Percentiles rank a stretch among this genome's conserved stretches.
phyloP scores from a whole-genome alignment of 2,888 invertebrate species.

The Trypoxylon attenuatum region DNA sequence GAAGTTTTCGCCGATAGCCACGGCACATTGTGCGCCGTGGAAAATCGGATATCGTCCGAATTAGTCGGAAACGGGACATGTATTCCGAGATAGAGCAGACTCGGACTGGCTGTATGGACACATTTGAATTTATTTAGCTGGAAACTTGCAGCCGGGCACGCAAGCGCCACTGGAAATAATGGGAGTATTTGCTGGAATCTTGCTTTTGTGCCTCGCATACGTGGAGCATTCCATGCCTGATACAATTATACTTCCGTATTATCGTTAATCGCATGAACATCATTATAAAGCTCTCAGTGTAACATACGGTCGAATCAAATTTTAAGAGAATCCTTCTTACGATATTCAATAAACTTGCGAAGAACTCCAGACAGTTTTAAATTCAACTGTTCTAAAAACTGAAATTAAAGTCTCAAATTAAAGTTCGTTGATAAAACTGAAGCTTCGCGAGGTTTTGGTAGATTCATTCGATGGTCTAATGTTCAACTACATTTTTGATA shows the following conservation, averaged over 20 bases:
- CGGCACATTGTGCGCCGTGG: slow-evolving; percentile 2
- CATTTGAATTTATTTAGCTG: slow-evolving; percentile 29
- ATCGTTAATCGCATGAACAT: not conserved
- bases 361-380: no score
- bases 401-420: no score
- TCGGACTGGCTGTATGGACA: slow-evolving; percentile 4
- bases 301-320: no score
- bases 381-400: no score
- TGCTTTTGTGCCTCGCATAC: not conserved
- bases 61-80: slow-evolving; percentile 14
- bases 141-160: slow-evolving; percentile 8
- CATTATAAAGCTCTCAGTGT: no score
- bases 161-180: slow-evolving; percentile 12
- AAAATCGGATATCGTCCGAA: slow-evolving; percentile 14
- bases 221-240: not conserved
- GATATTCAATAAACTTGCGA: no score
- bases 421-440: no score
- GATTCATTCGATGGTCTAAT: no score
- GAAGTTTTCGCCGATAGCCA: slow-evolving; percentile 23
- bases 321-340: no score
- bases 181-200: slow-evolving; percentile 1
- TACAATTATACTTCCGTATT: not conserved
- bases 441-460: no score
- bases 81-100: slow-evolving; percentile 11
- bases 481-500: no score